phyloP scores from a whole-genome alignment of 1,140 invertebrate genomes.

The Phocides pigmalion region DNA sequence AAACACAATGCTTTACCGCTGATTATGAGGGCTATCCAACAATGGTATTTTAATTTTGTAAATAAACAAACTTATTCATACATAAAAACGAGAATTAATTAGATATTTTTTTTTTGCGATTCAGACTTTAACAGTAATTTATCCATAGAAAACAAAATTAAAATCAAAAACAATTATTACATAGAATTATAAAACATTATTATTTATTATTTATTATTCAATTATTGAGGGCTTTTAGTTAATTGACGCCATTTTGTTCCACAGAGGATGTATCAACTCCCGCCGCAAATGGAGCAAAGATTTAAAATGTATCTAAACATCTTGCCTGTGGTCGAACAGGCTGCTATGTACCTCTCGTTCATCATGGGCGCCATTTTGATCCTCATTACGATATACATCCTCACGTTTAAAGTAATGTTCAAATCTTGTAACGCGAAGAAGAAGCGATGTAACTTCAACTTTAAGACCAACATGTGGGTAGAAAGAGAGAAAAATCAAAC shows the following conservation, averaged over 20 bases:
- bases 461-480: constrained; percentile 53
- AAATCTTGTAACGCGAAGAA: constrained; percentile 53
- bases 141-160: too few relatives aligned
- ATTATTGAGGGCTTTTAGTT: too few relatives aligned
- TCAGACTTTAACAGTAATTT: too few relatives aligned
- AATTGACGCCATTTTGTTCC: constrained; percentile 65
- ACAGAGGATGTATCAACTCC: constrained; percentile 88
- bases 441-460: constrained; percentile 46
- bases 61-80: too few relatives aligned
- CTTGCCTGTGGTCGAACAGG: constrained; percentile 85
- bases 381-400: constrained; percentile 57
- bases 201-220: too few relatives aligned
- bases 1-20: too few relatives aligned
- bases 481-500: constrained; percentile 47
- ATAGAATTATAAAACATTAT: too few relatives aligned
- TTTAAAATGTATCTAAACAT: constrained; percentile 90
- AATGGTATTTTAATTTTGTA: too few relatives aligned
- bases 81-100: too few relatives aligned
- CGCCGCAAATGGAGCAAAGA: constrained; percentile 84
- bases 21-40: too few relatives aligned
- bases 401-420: constrained; percentile 73
- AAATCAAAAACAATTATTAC: too few relatives aligned
- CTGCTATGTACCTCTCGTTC: constrained; percentile 85
- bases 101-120: too few relatives aligned
- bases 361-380: constrained; percentile 72